Evolutionary conservation across 2,797 vertebrate genomes (phyloP), one percentile per base, ranked within the genome.

Genomic region (Nannoperca obscura): DNA sequence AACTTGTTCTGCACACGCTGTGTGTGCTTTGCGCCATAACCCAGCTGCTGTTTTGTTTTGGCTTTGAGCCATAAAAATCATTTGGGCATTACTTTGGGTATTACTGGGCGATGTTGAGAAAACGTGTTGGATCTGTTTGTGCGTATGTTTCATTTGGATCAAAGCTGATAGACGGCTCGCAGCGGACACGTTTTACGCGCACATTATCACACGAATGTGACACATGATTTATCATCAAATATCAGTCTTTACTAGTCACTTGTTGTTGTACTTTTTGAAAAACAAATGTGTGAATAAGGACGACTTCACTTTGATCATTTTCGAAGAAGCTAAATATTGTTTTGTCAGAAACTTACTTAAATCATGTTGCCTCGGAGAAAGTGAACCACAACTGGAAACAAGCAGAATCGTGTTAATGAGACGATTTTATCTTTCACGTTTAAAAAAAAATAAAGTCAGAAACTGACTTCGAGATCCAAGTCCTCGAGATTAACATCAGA

Each of bases 21-120:
- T 72, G 84, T 76, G 83, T 86, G 83, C 82, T 88, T 82, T 83
- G 64, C 82, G 70, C 74, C 74, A 71, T 65, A 82, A 86, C 83
- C 77, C 93, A 92, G 89, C 89, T 91, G 92, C 80, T 92, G 89
- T 88, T 89, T 90, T 71, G 62, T 87, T 92, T 93, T 95, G 94
- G 94, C 93, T 87, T 60, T 74, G 80, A 91, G 93, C 95, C 94
- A 95, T 86, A 77, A 89, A 87, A 82, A 90, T 88, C 74, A 90
- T 89, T 88, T 79, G 82, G 80, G 85, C 78, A 76, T 82, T 79
- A 83, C 76, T 84, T 66, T 68, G 58, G 44, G 67, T 67, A 59
- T 87, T 67, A 60, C 66, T n/a, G 47, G 27, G 61, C 57, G 73
- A 59, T 60, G 55, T 22, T 52, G 36, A 44, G 59, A 54, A 82